A percentile compares a stretch with the other conserved stretches of the same genome.
Conservation (phyloP, 2,888 invertebrate species). For the Eucera pruinosa region DNA sequence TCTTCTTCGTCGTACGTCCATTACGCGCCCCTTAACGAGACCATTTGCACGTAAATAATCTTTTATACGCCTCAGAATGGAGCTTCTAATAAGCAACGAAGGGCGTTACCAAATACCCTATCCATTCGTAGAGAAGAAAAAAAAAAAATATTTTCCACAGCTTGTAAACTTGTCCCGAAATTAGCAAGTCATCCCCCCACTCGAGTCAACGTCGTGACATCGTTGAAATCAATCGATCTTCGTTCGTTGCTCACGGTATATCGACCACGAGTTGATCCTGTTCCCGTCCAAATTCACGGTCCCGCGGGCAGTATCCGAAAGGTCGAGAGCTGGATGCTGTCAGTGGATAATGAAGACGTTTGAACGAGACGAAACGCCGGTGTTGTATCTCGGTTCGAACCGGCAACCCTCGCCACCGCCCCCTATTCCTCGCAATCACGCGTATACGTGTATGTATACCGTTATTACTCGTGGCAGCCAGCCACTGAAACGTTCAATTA, state of each 20-base stretch:
- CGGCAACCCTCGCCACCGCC: conserved; percentile 40
- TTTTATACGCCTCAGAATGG: neutral
- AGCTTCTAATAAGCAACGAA: neutral
- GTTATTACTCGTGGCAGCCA: conserved; percentile 74
- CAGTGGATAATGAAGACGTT: conserved; percentile 72
- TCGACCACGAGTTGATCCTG: conserved; percentile 20
- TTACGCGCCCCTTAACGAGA: no score
- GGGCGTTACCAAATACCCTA: neutral
- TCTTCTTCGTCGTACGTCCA: no score
- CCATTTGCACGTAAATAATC: neutral
- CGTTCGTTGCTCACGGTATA: conserved; percentile 7
- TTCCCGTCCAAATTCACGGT: conserved; percentile 42
- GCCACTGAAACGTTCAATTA: conserved; percentile 80
- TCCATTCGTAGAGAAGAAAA: neutral
- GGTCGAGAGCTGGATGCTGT: conserved; percentile 59
- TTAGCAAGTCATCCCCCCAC: conserved; percentile 26
- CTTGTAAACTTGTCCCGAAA: conserved; percentile 18
- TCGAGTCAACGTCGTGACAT: conserved; percentile 49
- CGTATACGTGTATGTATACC: conserved; percentile 68
- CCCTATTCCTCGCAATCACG: conserved; percentile 63
- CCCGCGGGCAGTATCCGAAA: conserved; percentile 41
- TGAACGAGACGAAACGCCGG: conserved; percentile 38
- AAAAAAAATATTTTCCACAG: conserved; percentile 25
- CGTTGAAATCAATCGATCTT: conserved; percentile 48
- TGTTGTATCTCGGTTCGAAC: no score